Percentiles rank a stretch among this genome's conserved stretches.
phyloP scores from a whole-genome alignment of 2,888 invertebrate species.

The Drosophila pseudotakahashii region DNA sequence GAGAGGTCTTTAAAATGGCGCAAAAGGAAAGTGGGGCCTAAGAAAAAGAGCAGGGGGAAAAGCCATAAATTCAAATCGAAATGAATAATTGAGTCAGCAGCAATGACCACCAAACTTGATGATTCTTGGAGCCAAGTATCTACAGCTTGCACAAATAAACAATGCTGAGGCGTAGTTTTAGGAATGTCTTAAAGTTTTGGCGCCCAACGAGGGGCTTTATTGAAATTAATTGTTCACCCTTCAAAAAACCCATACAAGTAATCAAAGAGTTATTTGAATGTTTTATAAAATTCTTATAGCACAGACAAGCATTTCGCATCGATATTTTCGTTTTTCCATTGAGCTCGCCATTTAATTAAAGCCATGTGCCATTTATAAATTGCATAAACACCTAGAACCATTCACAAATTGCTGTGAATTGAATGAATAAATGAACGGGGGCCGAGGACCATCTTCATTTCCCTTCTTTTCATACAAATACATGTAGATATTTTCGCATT shows the following conservation, averaged over 20 bases:
- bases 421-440: slow-evolving; percentile 11
- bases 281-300: background rate
- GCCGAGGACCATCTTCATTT: background rate
- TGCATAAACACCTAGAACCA: slow-evolving; percentile 23
- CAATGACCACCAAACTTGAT: background rate
- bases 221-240: background rate
- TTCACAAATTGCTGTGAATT: slow-evolving; percentile 21
- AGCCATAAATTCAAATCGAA: slow-evolving; percentile 1
- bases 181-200: background rate
- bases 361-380: slow-evolving; percentile 20
- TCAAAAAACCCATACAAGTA: background rate
- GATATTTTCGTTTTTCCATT: background rate
- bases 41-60: background rate
- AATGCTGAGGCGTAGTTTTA: no score
- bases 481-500: slow-evolving; percentile 13
- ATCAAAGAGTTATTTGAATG: no score
- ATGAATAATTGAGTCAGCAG: slow-evolving; percentile 1
- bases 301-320: background rate
- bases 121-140: background rate
- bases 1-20: slow-evolving; percentile 10
- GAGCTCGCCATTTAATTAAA: slow-evolving; percentile 8
- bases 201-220: background rate
- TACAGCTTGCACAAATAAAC: background rate
- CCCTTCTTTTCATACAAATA: slow-evolving; percentile 7
- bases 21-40: background rate